Conservation (phyloP, 2,888 invertebrate genomes). For the Campoletis raptor region DNA sequence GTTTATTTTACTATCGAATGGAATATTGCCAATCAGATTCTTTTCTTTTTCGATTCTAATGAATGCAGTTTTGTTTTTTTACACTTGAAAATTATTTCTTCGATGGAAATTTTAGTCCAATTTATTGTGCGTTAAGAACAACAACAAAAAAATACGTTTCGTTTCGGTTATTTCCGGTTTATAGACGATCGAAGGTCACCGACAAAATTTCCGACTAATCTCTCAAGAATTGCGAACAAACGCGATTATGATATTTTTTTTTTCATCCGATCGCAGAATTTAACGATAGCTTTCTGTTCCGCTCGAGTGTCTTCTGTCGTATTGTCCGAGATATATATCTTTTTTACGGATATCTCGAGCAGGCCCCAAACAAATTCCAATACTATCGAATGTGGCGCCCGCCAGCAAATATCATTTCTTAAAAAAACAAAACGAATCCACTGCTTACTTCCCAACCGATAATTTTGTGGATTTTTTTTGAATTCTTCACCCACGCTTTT, state of each 20-base stretch:
- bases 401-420: slow-evolving; percentile 21
- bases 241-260: slow-evolving; percentile 32
- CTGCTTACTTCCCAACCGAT: not conserved
- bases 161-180: slow-evolving; percentile 35
- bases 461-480: slow-evolving; percentile 3
- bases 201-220: slow-evolving; percentile 36
- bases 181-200: slow-evolving; percentile 38
- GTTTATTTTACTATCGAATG: too few relatives aligned
- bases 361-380: slow-evolving; percentile 16
- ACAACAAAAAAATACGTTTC: not conserved
- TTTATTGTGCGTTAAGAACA: not conserved
- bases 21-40: too few relatives aligned
- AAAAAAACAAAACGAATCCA: slow-evolving; percentile 8
- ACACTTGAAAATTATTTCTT: too few relatives aligned
- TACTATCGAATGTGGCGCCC: not conserved
- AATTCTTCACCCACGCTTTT: slow-evolving; percentile 22
- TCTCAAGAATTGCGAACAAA: not conserved
- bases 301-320: slow-evolving; percentile 29
- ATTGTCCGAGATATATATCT: slow-evolving; percentile 35
- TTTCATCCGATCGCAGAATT: slow-evolving; percentile 50
- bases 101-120: not conserved
- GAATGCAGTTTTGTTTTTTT: too few relatives aligned
- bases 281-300: slow-evolving; percentile 62
- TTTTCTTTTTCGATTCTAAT: too few relatives aligned
- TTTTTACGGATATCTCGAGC: slow-evolving; percentile 25